Conservation (phyloP, 2,888 invertebrate species). For the Macaria liturata region DNA sequence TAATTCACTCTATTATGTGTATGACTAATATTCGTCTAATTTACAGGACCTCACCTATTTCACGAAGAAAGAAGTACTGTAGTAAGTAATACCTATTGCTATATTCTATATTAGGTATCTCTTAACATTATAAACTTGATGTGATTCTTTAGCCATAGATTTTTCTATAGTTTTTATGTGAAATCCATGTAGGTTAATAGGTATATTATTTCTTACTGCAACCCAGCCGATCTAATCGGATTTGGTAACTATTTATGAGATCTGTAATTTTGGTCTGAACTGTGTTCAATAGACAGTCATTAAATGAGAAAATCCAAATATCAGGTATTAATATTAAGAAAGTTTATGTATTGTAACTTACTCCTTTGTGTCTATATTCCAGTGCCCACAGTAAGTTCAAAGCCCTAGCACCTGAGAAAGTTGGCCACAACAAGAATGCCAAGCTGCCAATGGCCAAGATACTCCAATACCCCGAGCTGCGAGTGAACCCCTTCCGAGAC, state of each 20-base stretch:
- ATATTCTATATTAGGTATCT: background rate
- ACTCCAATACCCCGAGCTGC: constrained; percentile 92
- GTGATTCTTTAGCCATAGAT: too few species aligned
- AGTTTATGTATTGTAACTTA: too few species aligned
- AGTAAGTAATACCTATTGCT: constrained; percentile 84
- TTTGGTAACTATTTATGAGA: too few species aligned
- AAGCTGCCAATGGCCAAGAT: constrained; percentile 93
- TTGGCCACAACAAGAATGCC: constrained; percentile 94
- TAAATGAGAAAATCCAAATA: too few species aligned
- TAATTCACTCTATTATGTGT: background rate
- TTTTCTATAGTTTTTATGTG: too few species aligned
- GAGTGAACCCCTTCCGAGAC: constrained; percentile 96
- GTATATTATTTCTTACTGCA: too few species aligned
- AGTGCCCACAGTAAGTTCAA: constrained; percentile 96
- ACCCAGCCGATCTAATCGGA: too few species aligned
- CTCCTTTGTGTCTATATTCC: constrained; percentile 40
- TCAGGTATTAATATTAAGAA: too few species aligned
- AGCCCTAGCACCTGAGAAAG: constrained; percentile 93
- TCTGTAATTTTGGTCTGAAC: too few species aligned
- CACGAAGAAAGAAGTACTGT: constrained; percentile 95
- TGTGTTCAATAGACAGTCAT: too few species aligned
- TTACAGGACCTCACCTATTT: constrained; percentile 96
- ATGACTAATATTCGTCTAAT: constrained; percentile 37
- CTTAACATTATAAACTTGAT: background rate
- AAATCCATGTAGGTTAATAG: too few species aligned